Evolutionary conservation across 1,140 invertebrate species (phyloP), one percentile per base, ranked within the genome.

Genomic region (Hyposmocoma kahamanoa): DNA sequence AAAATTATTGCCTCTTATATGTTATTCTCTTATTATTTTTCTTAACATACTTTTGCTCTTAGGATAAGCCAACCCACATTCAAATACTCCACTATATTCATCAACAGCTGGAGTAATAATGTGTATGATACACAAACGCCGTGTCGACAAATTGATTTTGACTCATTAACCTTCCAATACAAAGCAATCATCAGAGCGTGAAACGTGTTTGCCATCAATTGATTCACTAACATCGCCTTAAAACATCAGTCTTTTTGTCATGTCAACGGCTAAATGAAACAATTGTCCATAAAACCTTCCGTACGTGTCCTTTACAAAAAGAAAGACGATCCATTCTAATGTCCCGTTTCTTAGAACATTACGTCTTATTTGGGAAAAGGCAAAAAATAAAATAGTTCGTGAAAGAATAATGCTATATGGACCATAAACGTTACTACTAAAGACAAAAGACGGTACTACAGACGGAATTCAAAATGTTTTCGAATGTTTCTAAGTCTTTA

Each of bases 341-440:
- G 68, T 72, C 61, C 64, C 68, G 70, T 73, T 80, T 84, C 80
- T 79, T 47, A 74, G 77, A 83, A 79, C 71, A 78, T 82, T 79
- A 84, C 68, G 71, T 82, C 78, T 80, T 84, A 84, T 77, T 82
- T 82, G 72, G 77, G 71, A 67, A 55, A 68, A 54, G 62, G 72
- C 67, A 82, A 77, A 72, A 75, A 78, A 78, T 62, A 72, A 72
- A 74, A 74, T 74, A 64, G 66, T 62, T 62, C 67, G 59, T 62
- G 64, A 65, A 73, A 69, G 59, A 71, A 76, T 72, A 72, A 71
- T 58, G 64, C 66, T 61, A 69, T 76, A 78, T 73, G 71, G 74
- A 56, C 66, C 64, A 78, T 80, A 81, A 80, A 80, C 53, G 59
- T 49, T 56, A 42, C 61, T 59, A 58, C 47, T 53, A 59, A 72